A percentile compares a stretch with the other conserved stretches of the same genome.
These are phyloP conservation scores for Pelobates fuscus DNA, from an alignment of 2,113 vertebrate species.

Conservation along the genomic window DNA sequence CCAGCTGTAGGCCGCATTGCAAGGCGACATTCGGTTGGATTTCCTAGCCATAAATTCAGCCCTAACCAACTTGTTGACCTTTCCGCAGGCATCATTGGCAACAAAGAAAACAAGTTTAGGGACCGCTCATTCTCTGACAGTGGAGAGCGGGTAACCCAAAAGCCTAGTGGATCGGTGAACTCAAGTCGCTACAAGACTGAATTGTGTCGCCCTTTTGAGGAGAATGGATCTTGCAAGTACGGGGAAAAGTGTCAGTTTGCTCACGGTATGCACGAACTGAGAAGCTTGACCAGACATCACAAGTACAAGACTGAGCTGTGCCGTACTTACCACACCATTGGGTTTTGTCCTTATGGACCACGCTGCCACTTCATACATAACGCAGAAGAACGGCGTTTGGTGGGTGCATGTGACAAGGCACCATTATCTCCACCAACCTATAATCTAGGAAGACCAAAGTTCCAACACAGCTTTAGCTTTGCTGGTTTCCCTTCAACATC, in stretches of 20 bases:
- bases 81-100: slow-evolving; percentile 77
- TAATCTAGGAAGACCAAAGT: slow-evolving; percentile 85
- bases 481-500: slow-evolving; percentile 74
- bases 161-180: slow-evolving; percentile 88
- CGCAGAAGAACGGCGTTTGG: slow-evolving; percentile 89
- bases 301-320: slow-evolving; percentile 99
- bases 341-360: slow-evolving; percentile 94
- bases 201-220: slow-evolving; percentile 95
- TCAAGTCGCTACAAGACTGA: slow-evolving; percentile 99
- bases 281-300: slow-evolving; percentile 94
- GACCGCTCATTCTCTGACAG: slow-evolving; percentile 96
- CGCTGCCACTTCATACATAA: slow-evolving; percentile 99
- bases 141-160: slow-evolving; percentile 85
- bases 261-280: slow-evolving; percentile 94
- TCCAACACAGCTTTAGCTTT: slow-evolving; percentile 98
- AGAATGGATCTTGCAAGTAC: slow-evolving; percentile 96
- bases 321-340: slow-evolving; percentile 98
- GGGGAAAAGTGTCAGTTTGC: slow-evolving; percentile 99
- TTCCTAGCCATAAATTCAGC: slow-evolving; percentile 87
- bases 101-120: slow-evolving; percentile 90
- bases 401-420: slow-evolving; percentile 68
- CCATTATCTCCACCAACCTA: slow-evolving; percentile 66
- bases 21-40: slow-evolving; percentile 90
- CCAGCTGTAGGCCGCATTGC: slow-evolving; percentile 85
- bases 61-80: slow-evolving; percentile 89